Evolutionary conservation across 2,113 vertebrate species (phyloP).

Genomic region (Sphyrna mokarran): DNA sequence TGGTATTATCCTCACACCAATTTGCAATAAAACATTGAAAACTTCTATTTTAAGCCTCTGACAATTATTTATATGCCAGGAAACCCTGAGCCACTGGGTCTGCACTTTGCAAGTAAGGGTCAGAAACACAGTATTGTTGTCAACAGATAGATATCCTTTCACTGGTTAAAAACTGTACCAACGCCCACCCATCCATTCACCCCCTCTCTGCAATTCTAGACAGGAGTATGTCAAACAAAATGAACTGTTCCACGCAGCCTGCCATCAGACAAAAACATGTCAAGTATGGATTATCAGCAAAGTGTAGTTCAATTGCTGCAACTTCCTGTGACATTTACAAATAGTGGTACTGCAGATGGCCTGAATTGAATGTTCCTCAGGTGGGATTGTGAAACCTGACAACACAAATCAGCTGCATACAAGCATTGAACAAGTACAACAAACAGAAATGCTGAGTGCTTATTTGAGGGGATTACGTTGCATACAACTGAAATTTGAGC

Average conservation of each 20-base stretch:
- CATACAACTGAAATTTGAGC: constrained; percentile 6
- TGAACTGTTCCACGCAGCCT: neutral
- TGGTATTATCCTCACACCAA: neutral
- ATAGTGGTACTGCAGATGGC: neutral
- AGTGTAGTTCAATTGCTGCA: constrained; percentile 7
- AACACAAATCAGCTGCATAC: neutral
- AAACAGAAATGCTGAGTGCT: neutral
- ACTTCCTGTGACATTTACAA: neutral
- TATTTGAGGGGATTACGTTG: neutral
- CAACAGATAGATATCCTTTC: neutral
- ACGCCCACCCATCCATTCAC: neutral
- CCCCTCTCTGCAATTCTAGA: neutral
- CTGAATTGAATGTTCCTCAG: constrained; percentile 20
- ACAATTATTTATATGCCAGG: neutral
- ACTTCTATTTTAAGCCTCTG: neutral
- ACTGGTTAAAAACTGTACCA: neutral
- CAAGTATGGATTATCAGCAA: neutral
- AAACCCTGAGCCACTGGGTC: neutral
- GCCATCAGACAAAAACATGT: constrained; percentile 31
- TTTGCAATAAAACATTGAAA: neutral
- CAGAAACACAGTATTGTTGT: constrained; percentile 1
- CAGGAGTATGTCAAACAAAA: neutral
- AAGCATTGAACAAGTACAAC: neutral
- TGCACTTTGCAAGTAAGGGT: neutral
- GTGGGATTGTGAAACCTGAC: neutral